A percentile compares a stretch with the other conserved stretches of the same genome.
phyloP scores from a whole-genome alignment of 1,140 invertebrate genomes.

The Danaus melanippus region DNA sequence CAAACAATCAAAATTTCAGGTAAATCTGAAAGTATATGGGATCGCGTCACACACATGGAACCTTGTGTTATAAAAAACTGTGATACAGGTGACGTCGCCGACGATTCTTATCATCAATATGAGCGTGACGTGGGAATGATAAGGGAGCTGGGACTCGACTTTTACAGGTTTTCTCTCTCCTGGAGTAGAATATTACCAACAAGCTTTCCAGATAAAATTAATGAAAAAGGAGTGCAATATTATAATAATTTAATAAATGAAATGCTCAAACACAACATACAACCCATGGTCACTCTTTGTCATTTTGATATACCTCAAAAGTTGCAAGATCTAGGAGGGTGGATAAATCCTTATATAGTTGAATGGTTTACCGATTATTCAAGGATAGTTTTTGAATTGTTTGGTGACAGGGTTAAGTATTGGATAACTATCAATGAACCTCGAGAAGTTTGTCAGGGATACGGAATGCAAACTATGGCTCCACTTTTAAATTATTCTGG shows the following conservation, averaged over 20 bases:
- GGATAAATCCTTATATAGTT: slow-evolving; percentile 76
- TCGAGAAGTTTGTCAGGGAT: slow-evolving; percentile 73
- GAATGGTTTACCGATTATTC: slow-evolving; percentile 77
- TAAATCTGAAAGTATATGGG: slow-evolving; percentile 75
- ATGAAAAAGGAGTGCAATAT: slow-evolving; percentile 74
- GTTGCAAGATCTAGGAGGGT: slow-evolving; percentile 76
- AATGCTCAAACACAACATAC: slow-evolving; percentile 68
- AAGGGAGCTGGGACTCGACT: slow-evolving; percentile 66
- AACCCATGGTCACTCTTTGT: slow-evolving; percentile 76
- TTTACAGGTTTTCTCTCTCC: slow-evolving; percentile 78
- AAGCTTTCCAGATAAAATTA: slow-evolving; percentile 73
- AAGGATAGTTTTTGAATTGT: slow-evolving; percentile 71
- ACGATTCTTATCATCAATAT: slow-evolving; percentile 56
- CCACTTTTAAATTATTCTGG: slow-evolving; percentile 67
- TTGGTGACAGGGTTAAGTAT: slow-evolving; percentile 75
- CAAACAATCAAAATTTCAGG: slow-evolving; percentile 26
- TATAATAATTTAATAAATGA: slow-evolving; percentile 77
- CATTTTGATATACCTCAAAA: slow-evolving; percentile 79
- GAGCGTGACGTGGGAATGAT: slow-evolving; percentile 72
- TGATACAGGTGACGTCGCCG: slow-evolving; percentile 67
- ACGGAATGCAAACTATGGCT: slow-evolving; percentile 66
- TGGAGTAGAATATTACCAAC: slow-evolving; percentile 77
- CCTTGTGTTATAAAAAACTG: slow-evolving; percentile 70
- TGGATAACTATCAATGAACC: slow-evolving; percentile 84
- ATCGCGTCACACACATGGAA: slow-evolving; percentile 62